Percentiles rank a stretch among this genome's conserved stretches.
Conservation (phyloP, 2,113 vertebrate species). For the Dasypus novemcinctus region DNA sequence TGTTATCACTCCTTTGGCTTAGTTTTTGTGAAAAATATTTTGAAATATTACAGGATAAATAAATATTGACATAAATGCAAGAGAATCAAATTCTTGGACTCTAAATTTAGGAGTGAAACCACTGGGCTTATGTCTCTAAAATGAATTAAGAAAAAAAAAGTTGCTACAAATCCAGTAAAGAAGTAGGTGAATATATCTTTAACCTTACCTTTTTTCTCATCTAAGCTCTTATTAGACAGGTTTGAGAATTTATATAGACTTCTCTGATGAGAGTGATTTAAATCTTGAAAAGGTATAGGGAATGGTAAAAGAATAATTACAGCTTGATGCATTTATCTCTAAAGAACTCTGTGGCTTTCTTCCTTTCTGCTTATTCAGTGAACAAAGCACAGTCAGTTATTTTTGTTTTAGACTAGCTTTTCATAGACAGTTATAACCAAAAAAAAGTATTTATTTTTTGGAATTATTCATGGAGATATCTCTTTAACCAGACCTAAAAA, state of each 20-base stretch:
- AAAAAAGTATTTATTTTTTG: not conserved
- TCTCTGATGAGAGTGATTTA: not conserved
- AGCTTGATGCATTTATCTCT: not conserved
- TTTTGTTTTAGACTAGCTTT: not conserved
- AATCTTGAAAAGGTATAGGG: not conserved
- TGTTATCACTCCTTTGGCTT: not conserved
- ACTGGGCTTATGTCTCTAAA: not conserved
- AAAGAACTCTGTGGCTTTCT: not conserved
- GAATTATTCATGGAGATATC: not conserved
- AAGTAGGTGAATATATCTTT: not conserved
- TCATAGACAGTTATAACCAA: not conserved
- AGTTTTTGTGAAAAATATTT: not conserved
- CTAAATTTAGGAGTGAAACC: not conserved
- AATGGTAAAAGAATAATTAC: not conserved
- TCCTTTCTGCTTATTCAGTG: not conserved
- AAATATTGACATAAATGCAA: not conserved
- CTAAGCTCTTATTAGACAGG: not conserved
- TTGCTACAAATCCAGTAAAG: not conserved
- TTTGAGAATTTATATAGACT: not conserved
- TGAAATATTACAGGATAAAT: slow-evolving; percentile 35
- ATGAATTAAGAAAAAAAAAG: not conserved
- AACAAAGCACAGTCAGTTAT: not conserved
- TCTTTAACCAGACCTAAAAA: not conserved
- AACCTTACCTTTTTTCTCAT: not conserved
- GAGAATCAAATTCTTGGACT: not conserved